Percentiles rank a stretch among this genome's conserved stretches.
Evolutionary conservation across 2,113 vertebrate species (phyloP).

Genomic region (Psophia crepitans): DNA sequence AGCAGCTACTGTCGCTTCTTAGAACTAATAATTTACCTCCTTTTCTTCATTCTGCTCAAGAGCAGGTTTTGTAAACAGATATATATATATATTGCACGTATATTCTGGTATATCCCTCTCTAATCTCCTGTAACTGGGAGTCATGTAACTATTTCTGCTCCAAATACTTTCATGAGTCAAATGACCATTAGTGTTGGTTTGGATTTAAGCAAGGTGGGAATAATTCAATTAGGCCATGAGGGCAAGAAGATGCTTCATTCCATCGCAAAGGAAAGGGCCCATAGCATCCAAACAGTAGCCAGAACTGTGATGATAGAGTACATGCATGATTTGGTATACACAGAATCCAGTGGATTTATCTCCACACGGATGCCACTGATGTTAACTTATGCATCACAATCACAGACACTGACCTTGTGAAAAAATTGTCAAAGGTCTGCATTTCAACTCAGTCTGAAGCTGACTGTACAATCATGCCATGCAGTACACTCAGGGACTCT

Average conservation of each 20-base stretch:
- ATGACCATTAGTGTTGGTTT: background rate
- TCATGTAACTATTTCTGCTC: background rate
- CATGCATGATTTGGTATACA: background rate
- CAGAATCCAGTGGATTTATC: background rate
- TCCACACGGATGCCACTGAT: background rate
- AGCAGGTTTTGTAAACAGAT: background rate
- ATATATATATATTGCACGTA: background rate
- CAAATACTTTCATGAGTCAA: background rate
- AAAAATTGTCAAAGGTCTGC: background rate
- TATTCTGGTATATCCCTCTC: background rate
- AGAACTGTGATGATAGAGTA: background rate
- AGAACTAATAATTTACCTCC: background rate
- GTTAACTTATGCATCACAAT: background rate
- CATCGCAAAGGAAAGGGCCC: background rate
- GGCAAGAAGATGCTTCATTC: background rate
- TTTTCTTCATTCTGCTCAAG: background rate
- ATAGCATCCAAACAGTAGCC: background rate
- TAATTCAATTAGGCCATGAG: background rate
- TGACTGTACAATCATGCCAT: background rate
- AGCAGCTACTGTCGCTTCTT: background rate
- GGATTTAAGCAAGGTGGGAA: background rate
- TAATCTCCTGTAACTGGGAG: background rate
- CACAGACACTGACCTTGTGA: background rate
- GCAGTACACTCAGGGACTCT: background rate
- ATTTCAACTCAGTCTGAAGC: background rate